phyloP scores from a whole-genome alignment of 2,797 vertebrate genomes.

The Vultur gryphus region DNA sequence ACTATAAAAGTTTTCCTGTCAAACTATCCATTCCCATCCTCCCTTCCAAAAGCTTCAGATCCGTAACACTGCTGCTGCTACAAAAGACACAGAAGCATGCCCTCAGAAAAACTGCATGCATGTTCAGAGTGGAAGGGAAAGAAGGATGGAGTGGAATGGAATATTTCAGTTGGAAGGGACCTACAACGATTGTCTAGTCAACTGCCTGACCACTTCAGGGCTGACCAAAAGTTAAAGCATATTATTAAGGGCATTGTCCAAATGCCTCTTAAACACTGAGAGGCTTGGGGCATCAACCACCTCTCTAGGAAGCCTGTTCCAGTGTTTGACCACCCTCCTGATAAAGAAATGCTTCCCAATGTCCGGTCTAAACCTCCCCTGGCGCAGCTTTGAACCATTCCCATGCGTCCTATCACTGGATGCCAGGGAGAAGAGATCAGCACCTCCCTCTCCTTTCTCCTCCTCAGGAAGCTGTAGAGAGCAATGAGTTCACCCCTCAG shows the following conservation, averaged over 20 bases:
- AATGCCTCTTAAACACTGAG: neutral
- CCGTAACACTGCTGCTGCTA: neutral
- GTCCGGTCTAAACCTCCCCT: neutral
- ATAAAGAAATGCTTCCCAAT: neutral
- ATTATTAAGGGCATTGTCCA: neutral
- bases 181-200: neutral
- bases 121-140: neutral
- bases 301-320: neutral
- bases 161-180: neutral
- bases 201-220: neutral
- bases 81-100: neutral
- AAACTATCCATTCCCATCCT: neutral
- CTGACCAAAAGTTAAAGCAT: neutral
- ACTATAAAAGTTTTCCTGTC: neutral
- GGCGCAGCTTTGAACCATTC: neutral
- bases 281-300: neutral
- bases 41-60: neutral
- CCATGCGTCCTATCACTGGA: too few relatives aligned
- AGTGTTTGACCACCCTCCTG: neutral
- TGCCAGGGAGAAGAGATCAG: neutral
- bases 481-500: neutral
- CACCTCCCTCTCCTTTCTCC: neutral
- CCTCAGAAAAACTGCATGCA: neutral
- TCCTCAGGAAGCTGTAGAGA: neutral
- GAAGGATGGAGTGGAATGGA: neutral